These are phyloP conservation scores for Chiroxiphia lanceolata DNA, from an alignment of 2,797 vertebrate genomes.

Conservation along the genomic window DNA sequence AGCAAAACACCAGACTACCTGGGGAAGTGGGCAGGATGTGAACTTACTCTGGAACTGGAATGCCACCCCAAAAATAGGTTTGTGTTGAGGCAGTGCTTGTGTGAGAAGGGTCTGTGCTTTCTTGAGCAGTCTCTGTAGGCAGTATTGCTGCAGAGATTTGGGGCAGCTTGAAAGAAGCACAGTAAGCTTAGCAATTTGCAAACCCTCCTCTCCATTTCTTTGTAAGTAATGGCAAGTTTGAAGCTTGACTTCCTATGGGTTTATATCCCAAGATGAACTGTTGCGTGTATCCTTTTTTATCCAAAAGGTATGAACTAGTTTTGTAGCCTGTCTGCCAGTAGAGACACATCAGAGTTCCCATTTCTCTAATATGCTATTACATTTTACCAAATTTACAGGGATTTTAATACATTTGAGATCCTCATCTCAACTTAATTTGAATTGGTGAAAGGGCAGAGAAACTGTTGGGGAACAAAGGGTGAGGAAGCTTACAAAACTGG, in stretches of 20 bases:
- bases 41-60: background rate
- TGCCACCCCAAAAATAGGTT: fast-evolving
- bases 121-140: background rate
- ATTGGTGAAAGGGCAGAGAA: background rate
- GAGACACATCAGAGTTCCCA: background rate
- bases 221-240: background rate
- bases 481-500: background rate
- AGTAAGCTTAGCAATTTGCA: background rate
- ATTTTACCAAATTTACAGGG: background rate
- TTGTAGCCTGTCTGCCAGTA: background rate
- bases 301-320: background rate
- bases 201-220: background rate
- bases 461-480: background rate
- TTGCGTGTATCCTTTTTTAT: background rate
- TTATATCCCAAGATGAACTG: background rate
- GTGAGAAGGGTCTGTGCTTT: background rate
- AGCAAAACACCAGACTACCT: background rate
- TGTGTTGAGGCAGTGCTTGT: fast-evolving
- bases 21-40: fast-evolving
- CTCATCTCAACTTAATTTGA: background rate
- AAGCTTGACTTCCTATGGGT: background rate
- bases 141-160: background rate
- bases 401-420: background rate
- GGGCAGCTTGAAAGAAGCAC: background rate
- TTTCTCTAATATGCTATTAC: background rate